Evolutionary conservation across 2,797 vertebrate species (phyloP).

Genomic region (Myiotriccus ornatus): DNA sequence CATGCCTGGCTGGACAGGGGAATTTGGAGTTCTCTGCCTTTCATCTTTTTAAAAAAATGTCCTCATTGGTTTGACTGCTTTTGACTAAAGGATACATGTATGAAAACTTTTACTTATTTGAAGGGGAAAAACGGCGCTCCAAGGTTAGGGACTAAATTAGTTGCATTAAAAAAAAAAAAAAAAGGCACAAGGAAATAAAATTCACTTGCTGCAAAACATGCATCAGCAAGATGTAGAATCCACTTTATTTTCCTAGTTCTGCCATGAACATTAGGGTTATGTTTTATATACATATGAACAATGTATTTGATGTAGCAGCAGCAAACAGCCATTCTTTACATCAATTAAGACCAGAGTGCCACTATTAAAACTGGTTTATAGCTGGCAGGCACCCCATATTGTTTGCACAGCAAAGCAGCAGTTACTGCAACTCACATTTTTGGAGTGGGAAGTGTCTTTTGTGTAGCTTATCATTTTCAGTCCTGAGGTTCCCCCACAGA

Average conservation of each 20-base stretch:
- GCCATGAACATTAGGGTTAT: neutral
- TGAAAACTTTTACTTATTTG: neutral
- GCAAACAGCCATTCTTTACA: neutral
- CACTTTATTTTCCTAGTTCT: neutral
- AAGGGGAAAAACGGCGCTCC: fast-evolving
- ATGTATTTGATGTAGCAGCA: neutral
- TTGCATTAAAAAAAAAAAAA: neutral
- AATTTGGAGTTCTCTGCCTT: neutral
- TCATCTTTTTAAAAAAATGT: neutral
- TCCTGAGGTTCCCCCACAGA: neutral
- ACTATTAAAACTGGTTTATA: neutral
- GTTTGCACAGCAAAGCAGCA: neutral
- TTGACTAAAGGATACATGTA: neutral
- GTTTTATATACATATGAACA: neutral
- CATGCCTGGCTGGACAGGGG: neutral
- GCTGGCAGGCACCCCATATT: neutral
- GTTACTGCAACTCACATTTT: neutral
- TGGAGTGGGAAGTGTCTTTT: neutral
- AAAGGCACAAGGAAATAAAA: neutral
- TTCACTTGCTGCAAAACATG: neutral
- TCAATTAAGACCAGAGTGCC: neutral
- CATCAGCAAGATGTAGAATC: neutral
- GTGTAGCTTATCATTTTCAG: neutral
- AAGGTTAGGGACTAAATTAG: neutral
- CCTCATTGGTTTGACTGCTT: neutral